Evolutionary conservation across 1,140 invertebrate species (phyloP), one percentile per base, ranked within the genome.

Genomic region (Hyles euphorbiae): DNA sequence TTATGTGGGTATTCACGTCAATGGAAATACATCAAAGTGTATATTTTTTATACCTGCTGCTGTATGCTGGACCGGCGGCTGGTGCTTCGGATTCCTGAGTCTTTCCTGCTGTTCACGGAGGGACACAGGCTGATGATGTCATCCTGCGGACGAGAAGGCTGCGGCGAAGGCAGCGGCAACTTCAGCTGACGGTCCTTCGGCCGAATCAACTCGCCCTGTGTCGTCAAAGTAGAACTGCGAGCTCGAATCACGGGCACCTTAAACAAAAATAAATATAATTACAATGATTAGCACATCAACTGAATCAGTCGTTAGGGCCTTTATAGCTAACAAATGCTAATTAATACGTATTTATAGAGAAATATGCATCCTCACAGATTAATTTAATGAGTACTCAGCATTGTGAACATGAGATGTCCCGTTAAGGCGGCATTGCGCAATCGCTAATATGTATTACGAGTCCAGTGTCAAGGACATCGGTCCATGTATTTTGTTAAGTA

Each of bases 51-150:
- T 63, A 95, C 94, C 91, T 96, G 95, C 67, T 94, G 94, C 70
- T 96, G 95, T 75, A 96, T 95, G 74, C 95, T 96, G 65, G 95
- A 96, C 58, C 95, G 89, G 1, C 95, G 90, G 67, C 95, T 96
- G 49, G 94, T 96, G 76, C 95, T 96, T 61, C 94, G 92, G 59
- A 96, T 96, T 3, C 95, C 95, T 0, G 95, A 96, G 85, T 97
- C 95, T 89, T 97, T 97, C 58, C 95, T 91, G 67, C 95, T 96
- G 69, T 95, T 95, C 46, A 95, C 91, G 6, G 94, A 95, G 2
- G 93, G 92, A 64, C 94, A 93, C 51, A 94, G 90, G 83, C 94
- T 94, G 56, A 94, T 82, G 63, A 91, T 87, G 75, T 95, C 94
- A 53, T 94, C 92, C n/a, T 82, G 61, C 6, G 76, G 67, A 7